Conservation (phyloP, 2,113 vertebrate species). For the Typhlomys cinereus region DNA sequence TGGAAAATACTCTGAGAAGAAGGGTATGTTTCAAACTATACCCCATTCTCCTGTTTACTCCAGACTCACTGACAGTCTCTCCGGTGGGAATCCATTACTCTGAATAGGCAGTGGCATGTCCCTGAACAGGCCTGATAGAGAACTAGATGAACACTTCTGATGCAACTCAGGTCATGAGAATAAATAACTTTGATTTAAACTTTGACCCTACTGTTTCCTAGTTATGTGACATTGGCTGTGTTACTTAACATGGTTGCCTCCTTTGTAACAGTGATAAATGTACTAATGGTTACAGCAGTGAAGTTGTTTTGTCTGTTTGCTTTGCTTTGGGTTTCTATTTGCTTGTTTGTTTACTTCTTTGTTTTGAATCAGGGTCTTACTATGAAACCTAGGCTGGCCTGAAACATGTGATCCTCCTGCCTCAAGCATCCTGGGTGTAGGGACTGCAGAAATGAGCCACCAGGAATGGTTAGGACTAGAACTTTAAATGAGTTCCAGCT, state of each 20-base stretch:
- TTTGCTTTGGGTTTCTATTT: too few species aligned
- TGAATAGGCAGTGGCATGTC: fast-evolving
- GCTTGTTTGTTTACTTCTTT: too few species aligned
- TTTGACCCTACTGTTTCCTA: slow-evolving; percentile 13
- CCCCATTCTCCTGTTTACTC: neutral
- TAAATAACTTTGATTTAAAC: neutral
- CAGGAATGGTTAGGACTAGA: neutral
- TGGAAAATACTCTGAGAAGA: neutral
- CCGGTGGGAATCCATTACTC: neutral
- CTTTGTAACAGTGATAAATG: neutral
- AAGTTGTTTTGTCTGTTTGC: neutral
- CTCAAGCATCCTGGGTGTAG: neutral
- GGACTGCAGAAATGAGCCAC: neutral
- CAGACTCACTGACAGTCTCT: neutral
- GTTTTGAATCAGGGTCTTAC: neutral
- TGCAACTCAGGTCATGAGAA: neutral
- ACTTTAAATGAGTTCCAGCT: neutral
- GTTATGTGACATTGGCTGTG: neutral
- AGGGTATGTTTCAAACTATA: neutral
- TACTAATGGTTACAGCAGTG: neutral
- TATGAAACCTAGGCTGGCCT: fast-evolving
- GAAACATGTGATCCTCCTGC: neutral
- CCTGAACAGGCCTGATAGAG: neutral
- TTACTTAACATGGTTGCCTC: neutral
- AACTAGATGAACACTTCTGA: neutral